Evolutionary conservation across 2,888 invertebrate genomes (phyloP).

Genomic region (Acanthosepion lycidas): DNA sequence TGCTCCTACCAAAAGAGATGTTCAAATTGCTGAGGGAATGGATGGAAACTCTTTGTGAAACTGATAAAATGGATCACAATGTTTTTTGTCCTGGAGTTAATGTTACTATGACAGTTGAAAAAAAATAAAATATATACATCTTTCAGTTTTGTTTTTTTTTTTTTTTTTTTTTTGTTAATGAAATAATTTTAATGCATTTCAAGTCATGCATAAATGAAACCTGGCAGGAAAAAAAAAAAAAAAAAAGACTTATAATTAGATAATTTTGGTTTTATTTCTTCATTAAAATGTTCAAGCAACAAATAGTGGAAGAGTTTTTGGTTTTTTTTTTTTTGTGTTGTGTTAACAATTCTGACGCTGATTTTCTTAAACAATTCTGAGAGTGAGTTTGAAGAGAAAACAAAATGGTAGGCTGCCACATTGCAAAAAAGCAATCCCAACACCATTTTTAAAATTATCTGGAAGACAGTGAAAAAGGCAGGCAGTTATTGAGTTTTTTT

Average conservation of each 20-base stretch:
- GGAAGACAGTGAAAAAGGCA: not conserved
- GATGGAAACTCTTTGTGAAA: too few relatives aligned
- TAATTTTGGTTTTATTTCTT: not conserved
- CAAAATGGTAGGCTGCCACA: not conserved
- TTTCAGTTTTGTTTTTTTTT: too few relatives aligned
- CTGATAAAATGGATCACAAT: too few relatives aligned
- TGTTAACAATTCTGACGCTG: not conserved
- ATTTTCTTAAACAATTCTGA: not conserved
- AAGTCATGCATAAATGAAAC: too few relatives aligned
- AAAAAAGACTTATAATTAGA: not conserved
- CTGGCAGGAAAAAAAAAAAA: not conserved
- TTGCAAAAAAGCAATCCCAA: not conserved
- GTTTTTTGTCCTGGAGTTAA: too few relatives aligned
- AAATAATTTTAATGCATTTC: too few relatives aligned
- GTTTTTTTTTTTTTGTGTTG: not conserved
- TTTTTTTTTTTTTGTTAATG: too few relatives aligned
- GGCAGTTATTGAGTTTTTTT: not conserved
- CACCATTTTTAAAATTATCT: not conserved
- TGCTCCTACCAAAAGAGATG: too few relatives aligned
- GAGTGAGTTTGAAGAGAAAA: not conserved
- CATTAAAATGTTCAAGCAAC: conserved; percentile 1
- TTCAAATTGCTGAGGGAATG: too few relatives aligned
- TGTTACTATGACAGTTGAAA: too few relatives aligned
- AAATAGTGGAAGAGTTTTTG: not conserved
- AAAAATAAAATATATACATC: too few relatives aligned